Percentiles rank a stretch among this genome's conserved stretches.
phyloP scores from a whole-genome alignment of 1,140 invertebrate species.

The Bombus consobrinus region DNA sequence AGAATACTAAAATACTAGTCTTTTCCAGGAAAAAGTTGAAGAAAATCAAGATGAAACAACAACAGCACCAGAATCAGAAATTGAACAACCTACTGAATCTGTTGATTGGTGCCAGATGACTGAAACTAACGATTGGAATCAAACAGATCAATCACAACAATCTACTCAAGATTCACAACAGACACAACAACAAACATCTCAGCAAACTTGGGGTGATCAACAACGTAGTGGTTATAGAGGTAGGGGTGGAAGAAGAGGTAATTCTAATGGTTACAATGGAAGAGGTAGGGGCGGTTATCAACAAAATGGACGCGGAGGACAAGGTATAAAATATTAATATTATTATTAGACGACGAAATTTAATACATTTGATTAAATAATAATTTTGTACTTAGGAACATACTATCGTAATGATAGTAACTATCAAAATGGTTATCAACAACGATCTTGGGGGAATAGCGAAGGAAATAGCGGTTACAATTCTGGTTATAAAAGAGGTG shows the following conservation, averaged over 20 bases:
- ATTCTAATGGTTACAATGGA: slow-evolving; percentile 77
- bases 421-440: slow-evolving; percentile 80
- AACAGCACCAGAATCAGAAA: slow-evolving; percentile 61
- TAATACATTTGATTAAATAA: slow-evolving; percentile 13
- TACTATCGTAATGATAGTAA: slow-evolving; percentile 79
- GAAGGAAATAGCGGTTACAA: slow-evolving; percentile 73
- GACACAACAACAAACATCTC: slow-evolving; percentile 68
- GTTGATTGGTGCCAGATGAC: slow-evolving; percentile 77
- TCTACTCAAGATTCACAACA: slow-evolving; percentile 72
- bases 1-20: neutral
- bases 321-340: slow-evolving; percentile 68
- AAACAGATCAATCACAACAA: slow-evolving; percentile 70
- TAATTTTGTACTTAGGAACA: slow-evolving; percentile 62
- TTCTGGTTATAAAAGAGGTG: slow-evolving; percentile 72
- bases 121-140: slow-evolving; percentile 77
- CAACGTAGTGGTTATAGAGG: slow-evolving; percentile 76
- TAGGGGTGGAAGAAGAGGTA: slow-evolving; percentile 77
- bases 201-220: slow-evolving; percentile 77
- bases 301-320: slow-evolving; percentile 79
- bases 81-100: slow-evolving; percentile 70
- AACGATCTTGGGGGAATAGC: slow-evolving; percentile 75
- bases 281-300: slow-evolving; percentile 76
- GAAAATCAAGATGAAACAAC: slow-evolving; percentile 69
- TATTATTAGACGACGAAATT: neutral
- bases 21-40: slow-evolving; percentile 70